A percentile compares a stretch with the other conserved stretches of the same genome.
Evolutionary conservation across 2,113 vertebrate genomes (phyloP).

Genomic region (Lycaon pictus): DNA sequence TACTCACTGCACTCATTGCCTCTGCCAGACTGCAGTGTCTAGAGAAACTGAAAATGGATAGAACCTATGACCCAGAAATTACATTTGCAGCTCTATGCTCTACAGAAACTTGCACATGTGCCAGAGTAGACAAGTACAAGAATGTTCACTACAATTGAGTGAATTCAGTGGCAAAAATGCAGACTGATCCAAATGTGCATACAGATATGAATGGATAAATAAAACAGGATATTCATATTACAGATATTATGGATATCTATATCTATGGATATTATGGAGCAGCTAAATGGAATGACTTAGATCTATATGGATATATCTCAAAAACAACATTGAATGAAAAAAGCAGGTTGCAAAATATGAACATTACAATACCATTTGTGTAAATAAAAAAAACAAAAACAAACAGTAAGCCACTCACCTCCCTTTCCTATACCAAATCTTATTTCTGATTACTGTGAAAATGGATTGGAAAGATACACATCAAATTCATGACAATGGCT

Average conservation of each 20-base stretch:
- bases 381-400: not conserved
- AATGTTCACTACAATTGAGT: not conserved
- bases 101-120: not conserved
- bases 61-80: not conserved
- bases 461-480: constrained; percentile 23
- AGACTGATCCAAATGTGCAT: not conserved
- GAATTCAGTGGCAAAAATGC: constrained; percentile 5
- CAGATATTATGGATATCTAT: not conserved
- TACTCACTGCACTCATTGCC: not conserved
- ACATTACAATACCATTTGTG: not conserved
- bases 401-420: not conserved
- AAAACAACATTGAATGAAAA: constrained; percentile 43
- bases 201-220: constrained; percentile 33
- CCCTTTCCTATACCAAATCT: not conserved
- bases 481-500: constrained; percentile 43
- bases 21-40: not conserved
- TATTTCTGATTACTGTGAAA: constrained; percentile 48
- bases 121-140: not conserved
- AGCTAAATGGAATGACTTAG: constrained; percentile 26
- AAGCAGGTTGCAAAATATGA: not conserved
- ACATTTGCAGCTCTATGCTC: not conserved
- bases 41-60: constrained; percentile 13
- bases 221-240: constrained; percentile 21
- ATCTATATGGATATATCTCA: constrained; percentile 45
- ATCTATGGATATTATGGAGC: not conserved